A percentile compares a stretch with the other conserved stretches of the same genome.
Evolutionary conservation across 2,888 invertebrate genomes (phyloP).

Genomic region (Thysanoteuthis rhombus): DNA sequence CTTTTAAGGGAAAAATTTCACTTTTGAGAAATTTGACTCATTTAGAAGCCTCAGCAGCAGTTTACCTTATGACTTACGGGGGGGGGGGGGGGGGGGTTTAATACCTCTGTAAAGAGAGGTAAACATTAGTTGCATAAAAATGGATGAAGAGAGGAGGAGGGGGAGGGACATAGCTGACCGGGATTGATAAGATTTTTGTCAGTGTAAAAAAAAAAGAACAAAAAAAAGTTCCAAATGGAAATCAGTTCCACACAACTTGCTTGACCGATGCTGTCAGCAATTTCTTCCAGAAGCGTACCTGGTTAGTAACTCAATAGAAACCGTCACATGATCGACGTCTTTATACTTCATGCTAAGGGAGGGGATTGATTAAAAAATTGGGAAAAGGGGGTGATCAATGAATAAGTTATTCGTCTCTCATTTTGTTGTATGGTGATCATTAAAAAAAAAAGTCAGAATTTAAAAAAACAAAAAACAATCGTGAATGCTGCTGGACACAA

Average conservation of each 20-base stretch:
- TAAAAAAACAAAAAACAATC: too few species aligned
- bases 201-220: too few species aligned
- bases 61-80: not conserved
- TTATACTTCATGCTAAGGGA: too few species aligned
- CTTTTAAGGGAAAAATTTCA: not conserved
- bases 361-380: too few species aligned
- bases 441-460: too few species aligned
- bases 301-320: too few species aligned
- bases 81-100: not conserved
- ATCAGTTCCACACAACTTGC: not conserved
- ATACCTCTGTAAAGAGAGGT: not conserved
- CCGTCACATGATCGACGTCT: too few species aligned
- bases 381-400: too few species aligned
- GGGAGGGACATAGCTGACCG: too few species aligned
- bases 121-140: not conserved
- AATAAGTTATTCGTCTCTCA: too few species aligned
- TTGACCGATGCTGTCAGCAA: not conserved
- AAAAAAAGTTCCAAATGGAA: not conserved
- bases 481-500: too few species aligned
- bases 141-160: not conserved
- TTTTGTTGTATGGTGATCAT: too few species aligned
- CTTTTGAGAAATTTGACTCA: not conserved
- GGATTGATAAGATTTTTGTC: not conserved
- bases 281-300: not conserved
- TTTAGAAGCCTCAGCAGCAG: not conserved